Evolutionary conservation across 2,888 invertebrate species (phyloP), one percentile per base, ranked within the genome.

Genomic region (Cynaeus angustus): DNA sequence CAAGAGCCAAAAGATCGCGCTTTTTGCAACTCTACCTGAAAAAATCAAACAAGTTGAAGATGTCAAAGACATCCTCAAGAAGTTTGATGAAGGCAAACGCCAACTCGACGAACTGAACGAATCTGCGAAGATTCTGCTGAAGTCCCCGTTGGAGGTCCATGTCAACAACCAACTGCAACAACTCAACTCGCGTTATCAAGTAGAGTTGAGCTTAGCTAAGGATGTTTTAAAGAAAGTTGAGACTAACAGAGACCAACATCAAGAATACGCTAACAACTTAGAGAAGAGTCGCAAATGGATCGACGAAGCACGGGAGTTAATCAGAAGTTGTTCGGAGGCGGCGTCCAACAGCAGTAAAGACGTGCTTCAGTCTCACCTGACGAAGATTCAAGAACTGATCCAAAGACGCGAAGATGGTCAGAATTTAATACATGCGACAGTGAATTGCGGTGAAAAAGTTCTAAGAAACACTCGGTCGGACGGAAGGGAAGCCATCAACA

Each of bases 151-250:
- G 58, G 96, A 96, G 76, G 92, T 93, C 0, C 96, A 95, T 78
- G 93, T 96, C 0, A 94, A 92, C 78, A 96, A 95, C 82, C 96
- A 96, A 82, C 84, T 96, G 56, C 89, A 95, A 72, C 94, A 94
- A 79, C 86, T 96, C 10, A 95, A 95, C 83, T 95, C 95, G 0
- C 89, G 95, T 78, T 96, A 96, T 78, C 95, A 96, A 88, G 95
- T 95, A 0, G 91, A 95, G 81, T 89, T 95, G 0, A 96, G 96
- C 83, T 88, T 96, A 81, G 95, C 93, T 0, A 94, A 94, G 81
- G 96, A 97, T 85, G 96, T 97, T 0, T 85, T 95, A 1, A 95
- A 94, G 80, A 97, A 97, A 85, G 94, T 96, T 0, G 94, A 96
- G 85, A 94, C 93, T 0, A 96, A 96, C 80, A 89, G 91, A 59